A percentile compares a stretch with the other conserved stretches of the same genome.
phyloP scores from a whole-genome alignment of 1,140 invertebrate genomes.

The Tetramorium alpestre region DNA sequence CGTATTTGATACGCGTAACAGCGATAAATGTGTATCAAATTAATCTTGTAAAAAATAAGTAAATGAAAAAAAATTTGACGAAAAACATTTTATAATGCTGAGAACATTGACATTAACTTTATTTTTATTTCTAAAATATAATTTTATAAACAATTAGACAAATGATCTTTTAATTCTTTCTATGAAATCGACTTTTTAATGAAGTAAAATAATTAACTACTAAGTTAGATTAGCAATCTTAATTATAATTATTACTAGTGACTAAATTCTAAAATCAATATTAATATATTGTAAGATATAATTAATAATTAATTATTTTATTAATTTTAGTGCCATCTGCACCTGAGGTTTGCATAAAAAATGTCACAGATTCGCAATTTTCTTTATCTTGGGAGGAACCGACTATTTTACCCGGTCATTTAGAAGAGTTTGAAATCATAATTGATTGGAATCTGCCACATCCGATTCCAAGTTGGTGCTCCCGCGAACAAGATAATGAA shows the following conservation, averaged over 20 bases:
- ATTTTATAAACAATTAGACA: background rate
- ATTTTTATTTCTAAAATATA: background rate
- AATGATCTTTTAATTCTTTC: background rate
- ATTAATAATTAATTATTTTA: constrained; percentile 1
- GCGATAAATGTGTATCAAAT: too few species aligned
- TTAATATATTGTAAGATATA: background rate
- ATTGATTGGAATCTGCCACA: constrained; percentile 70
- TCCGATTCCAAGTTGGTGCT: constrained; percentile 70
- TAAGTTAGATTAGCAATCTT: background rate
- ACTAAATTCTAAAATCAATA: background rate
- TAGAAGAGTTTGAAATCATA: constrained; percentile 73
- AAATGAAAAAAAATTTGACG: background rate
- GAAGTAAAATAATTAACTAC: background rate
- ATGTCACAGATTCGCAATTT: constrained; percentile 72
- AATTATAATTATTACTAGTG: background rate
- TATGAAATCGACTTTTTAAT: background rate
- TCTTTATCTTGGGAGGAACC: constrained; percentile 77
- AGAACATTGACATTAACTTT: background rate
- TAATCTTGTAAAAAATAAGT: background rate
- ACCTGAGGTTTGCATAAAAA: constrained; percentile 55
- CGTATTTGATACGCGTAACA: too few species aligned
- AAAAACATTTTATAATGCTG: background rate
- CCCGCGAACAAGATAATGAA: constrained; percentile 9
- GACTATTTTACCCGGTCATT: constrained; percentile 71
- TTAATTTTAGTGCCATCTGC: constrained; percentile 72